Conservation (phyloP, 1,140 invertebrate species). For the Seison nebaliae region DNA sequence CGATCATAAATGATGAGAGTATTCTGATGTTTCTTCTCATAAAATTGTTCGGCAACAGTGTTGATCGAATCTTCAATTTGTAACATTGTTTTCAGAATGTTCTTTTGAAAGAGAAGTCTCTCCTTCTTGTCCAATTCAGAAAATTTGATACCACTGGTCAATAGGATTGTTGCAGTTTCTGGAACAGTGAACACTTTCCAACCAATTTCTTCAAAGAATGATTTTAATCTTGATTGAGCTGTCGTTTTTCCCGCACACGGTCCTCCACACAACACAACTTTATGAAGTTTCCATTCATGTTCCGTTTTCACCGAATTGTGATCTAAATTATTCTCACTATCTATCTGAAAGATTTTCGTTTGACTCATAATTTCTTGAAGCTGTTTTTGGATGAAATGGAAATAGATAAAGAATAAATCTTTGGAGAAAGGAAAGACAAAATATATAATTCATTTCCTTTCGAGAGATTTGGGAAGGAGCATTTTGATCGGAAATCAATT, state of each 20-base stretch:
- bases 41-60: constrained; percentile 49
- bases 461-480: no score
- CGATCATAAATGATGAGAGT: constrained; percentile 92
- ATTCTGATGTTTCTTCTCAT: constrained; percentile 34
- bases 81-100: constrained; percentile 78
- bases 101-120: constrained; percentile 54
- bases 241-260: constrained; percentile 97
- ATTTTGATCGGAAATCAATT: no score
- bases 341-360: no score
- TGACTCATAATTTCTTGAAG: no score
- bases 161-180: constrained; percentile 79
- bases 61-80: constrained; percentile 93
- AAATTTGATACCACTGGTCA: constrained; percentile 41
- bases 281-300: constrained; percentile 1
- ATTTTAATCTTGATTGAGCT: constrained; percentile 71
- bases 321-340: background rate
- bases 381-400: no score
- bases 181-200: constrained; percentile 98
- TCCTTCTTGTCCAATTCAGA: constrained; percentile 6
- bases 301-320: background rate
- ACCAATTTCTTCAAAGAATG: constrained; percentile 92
- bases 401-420: no score
- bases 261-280: constrained; percentile 28
- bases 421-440: no score
- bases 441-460: no score